phyloP scores from a whole-genome alignment of 2,797 vertebrate genomes.

The Rhinichthys osculus region DNA sequence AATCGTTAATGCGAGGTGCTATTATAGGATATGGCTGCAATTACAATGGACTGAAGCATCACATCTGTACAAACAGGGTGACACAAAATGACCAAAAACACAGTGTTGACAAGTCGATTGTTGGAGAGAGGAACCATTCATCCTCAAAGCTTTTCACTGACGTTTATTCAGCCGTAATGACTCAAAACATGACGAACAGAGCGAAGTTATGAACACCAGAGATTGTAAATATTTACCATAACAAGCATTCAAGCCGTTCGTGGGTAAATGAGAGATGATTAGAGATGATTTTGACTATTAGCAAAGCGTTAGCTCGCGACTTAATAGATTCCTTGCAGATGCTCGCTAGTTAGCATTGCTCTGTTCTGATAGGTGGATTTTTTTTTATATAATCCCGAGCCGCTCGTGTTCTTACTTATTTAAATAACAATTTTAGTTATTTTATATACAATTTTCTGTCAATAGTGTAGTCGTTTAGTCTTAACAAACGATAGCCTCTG shows the following conservation, averaged over 20 bases:
- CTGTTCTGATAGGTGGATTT: neutral
- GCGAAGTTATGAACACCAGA: neutral
- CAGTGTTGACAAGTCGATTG: slow-evolving; percentile 35
- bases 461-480: neutral
- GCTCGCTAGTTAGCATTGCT: slow-evolving; percentile 38
- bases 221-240: slow-evolving; percentile 17
- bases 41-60: neutral
- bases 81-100: slow-evolving; percentile 24
- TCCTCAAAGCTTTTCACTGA: slow-evolving; percentile 29
- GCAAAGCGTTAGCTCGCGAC: slow-evolving; percentile 68
- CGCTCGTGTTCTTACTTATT: neutral
- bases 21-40: neutral
- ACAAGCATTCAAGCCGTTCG: neutral
- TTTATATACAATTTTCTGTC: neutral
- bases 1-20: neutral
- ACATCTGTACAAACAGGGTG: neutral
- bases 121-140: slow-evolving; percentile 36
- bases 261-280: neutral
- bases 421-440: neutral
- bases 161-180: slow-evolving; percentile 20
- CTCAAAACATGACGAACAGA: neutral
- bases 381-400: neutral
- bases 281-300: slow-evolving; percentile 72
- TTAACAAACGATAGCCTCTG: neutral
- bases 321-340: slow-evolving; percentile 35